A percentile compares a stretch with the other conserved stretches of the same genome.
These are phyloP conservation scores for Bruchidius siliquastri DNA, from an alignment of 2,888 invertebrate species.

Conservation along the genomic window DNA sequence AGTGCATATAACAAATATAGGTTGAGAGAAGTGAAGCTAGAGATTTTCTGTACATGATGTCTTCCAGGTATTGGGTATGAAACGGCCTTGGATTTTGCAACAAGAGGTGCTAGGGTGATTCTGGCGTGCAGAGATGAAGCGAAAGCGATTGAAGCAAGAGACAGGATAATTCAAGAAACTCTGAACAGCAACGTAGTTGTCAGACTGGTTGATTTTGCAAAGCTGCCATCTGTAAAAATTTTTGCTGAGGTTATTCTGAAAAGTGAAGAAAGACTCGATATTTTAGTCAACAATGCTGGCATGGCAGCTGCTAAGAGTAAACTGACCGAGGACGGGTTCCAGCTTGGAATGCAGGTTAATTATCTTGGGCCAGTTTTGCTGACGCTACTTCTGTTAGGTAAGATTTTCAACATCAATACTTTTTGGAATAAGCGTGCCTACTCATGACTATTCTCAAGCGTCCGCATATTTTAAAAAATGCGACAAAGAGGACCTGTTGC, in stretches of 20 bases:
- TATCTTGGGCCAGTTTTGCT: constrained; percentile 68
- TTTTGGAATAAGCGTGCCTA: too few species aligned
- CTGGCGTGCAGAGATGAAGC: constrained; percentile 49
- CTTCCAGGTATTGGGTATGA: constrained; percentile 46
- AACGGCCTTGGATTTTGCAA: constrained; percentile 46
- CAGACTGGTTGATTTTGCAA: constrained; percentile 52
- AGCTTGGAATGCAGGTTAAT: constrained; percentile 63
- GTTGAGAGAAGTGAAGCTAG: too few species aligned
- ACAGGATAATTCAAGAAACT: constrained; percentile 36
- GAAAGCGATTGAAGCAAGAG: constrained; percentile 27
- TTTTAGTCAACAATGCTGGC: constrained; percentile 64
- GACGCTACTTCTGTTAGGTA: constrained; percentile 58
- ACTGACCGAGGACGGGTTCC: constrained; percentile 58
- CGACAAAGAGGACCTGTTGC: too few species aligned
- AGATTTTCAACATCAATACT: constrained; percentile 4
- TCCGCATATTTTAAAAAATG: too few species aligned
- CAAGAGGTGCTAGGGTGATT: constrained; percentile 51
- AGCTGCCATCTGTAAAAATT: constrained; percentile 52
- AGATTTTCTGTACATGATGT: neutral
- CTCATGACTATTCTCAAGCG: too few species aligned
- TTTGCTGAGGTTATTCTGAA: constrained; percentile 58
- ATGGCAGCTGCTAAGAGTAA: constrained; percentile 47
- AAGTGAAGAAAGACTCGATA: constrained; percentile 54
- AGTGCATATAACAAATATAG: too few species aligned
- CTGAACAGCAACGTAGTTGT: constrained; percentile 40